Evolutionary conservation across 2,797 vertebrate species (phyloP), one percentile per base, ranked within the genome.

Genomic region (Hybognathus amarus): DNA sequence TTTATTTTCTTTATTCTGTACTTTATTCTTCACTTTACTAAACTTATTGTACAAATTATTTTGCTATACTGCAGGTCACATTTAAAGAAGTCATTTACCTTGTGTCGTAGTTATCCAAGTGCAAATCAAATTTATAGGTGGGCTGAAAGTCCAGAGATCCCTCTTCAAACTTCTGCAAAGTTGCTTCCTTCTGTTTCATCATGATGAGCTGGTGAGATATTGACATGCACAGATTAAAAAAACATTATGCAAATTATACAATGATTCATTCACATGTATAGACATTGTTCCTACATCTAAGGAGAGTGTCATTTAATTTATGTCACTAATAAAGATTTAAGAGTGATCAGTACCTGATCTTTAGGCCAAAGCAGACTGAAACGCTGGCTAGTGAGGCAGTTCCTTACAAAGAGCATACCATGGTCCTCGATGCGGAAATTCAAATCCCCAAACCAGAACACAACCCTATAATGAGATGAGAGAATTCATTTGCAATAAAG

Each of bases 371-470:
- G 94, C 47, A 96, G 91, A 71, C 54, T 91, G 93, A 95, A 97
- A 77, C 87, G 92, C n/a, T 90, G 92, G 82, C 91, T 93, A 66
- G 90, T 94, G 86, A 99, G 95, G 2, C 96, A 95, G 85, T 96
- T 92, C 74, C 95, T 94, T 52, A 99, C 92, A 89, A 98, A 97
- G 89, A 96, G 96, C 87, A 98, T 95, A 1, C 96, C 97, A 0
- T 97, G 96, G 85, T 98, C 97, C 76, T 97, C 95, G 13, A 99
- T 98, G 45, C 98, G 92, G 90, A 99, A 99, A 90, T 99, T 99
- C 6, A 99, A 94, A 91, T 99, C 98, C 74, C 98, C 98, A 70
- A 99, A 97, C 96, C 97, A 99, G 91, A 99, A 96, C 50, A 99
- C 94, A 85, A 97, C 79, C 83, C 98, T 99, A 87, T 1, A 22